Base-by-base conservation (phyloP, 2,113 vertebrate species). In the Thalassarche chlororhynchos region DNA sequence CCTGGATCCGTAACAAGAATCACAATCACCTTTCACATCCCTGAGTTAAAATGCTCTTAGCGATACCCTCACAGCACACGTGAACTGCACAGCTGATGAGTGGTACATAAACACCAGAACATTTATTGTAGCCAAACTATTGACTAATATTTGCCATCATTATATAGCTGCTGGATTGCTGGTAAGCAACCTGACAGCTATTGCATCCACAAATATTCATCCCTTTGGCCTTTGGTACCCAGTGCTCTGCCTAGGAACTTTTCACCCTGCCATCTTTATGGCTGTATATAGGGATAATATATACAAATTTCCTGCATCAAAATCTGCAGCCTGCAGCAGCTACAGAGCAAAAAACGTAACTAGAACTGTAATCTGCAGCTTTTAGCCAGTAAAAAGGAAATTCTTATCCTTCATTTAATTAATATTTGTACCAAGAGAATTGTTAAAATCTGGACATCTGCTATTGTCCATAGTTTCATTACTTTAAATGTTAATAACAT, bases 31-130 rank as follows among this genome's bases (percentile, higher is more conserved):
- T 44, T 61, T 34, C 52, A 8, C 38, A 31, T 42, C 44, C 15
- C 36, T 4, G 26, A 25, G 14, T 29, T 66, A 34, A 71, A 44
- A 20, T 10, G 8, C 14, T 58, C 46, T 20, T 21, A 14, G 20
- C 32, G 51, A 32, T 14, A 11, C 17, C 61, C 21, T 38, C 55
- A 32, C 20, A 24, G 47, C 47, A 51, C 16, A 1, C 0, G 2
- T 24, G 61, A 31, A 14, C 8, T 9, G 9, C 49, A 2, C 17
- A 1, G 2, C 60, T 25, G 28, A 5, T 0, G 14, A n/a, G 28
- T 1, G 6, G 6, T 3, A 11, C 2, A 3, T 10, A 10, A 80
- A 38, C 38, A 65, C 17, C 61, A 14, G 21, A 13, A 18, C 19
- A 3, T 6, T 17, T 32, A 9, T 23, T 32, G 8, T 2, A 42